These are phyloP conservation scores for Lottia scabra DNA, from an alignment of 2,888 invertebrate species.

Conservation along the genomic window DNA sequence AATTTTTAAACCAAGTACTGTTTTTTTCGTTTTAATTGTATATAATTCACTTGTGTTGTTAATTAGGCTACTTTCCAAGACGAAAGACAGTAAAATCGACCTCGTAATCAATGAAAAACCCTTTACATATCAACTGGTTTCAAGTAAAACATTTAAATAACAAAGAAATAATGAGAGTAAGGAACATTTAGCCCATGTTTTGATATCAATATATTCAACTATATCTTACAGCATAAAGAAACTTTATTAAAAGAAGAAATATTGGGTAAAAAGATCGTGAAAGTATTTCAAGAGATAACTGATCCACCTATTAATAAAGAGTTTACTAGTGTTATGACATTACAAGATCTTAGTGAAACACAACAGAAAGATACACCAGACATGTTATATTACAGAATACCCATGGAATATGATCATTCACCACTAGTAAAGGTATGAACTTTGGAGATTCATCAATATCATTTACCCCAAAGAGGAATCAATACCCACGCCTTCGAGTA, in stretches of 20 bases:
- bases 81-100: too few relatives aligned
- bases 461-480: too few relatives aligned
- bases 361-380: constrained; percentile 55
- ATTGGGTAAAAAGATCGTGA: constrained; percentile 13
- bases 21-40: constrained; percentile 2
- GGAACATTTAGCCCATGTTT: too few relatives aligned
- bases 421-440: constrained; percentile 49
- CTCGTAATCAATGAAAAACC: too few relatives aligned
- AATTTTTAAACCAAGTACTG: not conserved
- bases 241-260: not conserved
- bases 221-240: constrained; percentile 4
- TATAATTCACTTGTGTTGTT: too few relatives aligned
- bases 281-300: constrained; percentile 60
- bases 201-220: too few relatives aligned
- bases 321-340: constrained; percentile 53
- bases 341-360: constrained; percentile 56
- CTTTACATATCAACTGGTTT: too few relatives aligned
- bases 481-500: too few relatives aligned
- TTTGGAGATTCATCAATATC: too few relatives aligned
- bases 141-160: too few relatives aligned
- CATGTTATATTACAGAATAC: constrained; percentile 58
- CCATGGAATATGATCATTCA: constrained; percentile 55
- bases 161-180: too few relatives aligned
- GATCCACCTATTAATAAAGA: constrained; percentile 43
- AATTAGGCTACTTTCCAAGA: too few relatives aligned